Evolutionary conservation across 2,113 vertebrate species (phyloP), one percentile per base, ranked within the genome.

Genomic region (Phalacrocorax aristotelis): DNA sequence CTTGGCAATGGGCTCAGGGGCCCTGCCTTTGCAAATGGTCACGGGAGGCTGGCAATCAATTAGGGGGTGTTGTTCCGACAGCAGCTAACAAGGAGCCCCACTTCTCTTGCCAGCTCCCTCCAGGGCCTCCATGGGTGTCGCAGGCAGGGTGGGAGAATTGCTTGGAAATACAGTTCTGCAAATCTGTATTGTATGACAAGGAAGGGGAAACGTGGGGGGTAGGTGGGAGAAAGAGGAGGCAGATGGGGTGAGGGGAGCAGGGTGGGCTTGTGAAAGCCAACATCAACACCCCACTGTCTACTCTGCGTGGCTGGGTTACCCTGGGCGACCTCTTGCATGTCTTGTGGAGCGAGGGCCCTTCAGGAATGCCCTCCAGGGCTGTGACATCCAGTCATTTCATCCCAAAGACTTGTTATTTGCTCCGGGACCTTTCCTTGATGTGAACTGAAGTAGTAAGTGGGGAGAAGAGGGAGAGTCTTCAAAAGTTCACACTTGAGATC

Each of bases 61-160:
- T 51, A 72, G 58, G 1, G 4, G 70, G 32, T 32, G 78, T 85
- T 86, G 23, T 40, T 64, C 54, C 0, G 4, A 57, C 52, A 62
- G 72, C 36, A 25, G 40, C 60, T 89, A 55, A 71, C 2, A 11
- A 32, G 60, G 48, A 77, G 40, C 27, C 40, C 48, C 1, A 0
- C 34, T 64, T 65, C 30, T 29, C 55, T 27, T 46, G 51, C 21
- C 68, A 52, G 26, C 26, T 80, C 34, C 34, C 9, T 48, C n/a
- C 1, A 1, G 15, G 49, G 10, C 30, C 23, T n/a, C 19, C 68
- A 22, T 3, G 2, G 29, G 44, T 18, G 29, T 71, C 4, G 1
- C 34, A 38, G 32, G 6, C 0, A 2, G 42, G 20, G 27, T 42
- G 61, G 30, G 48, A 61, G 58, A 71, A 32, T 13, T 13, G 30